Conservation (phyloP, 92 coral and sea anemone species). For the Metridium senile region DNA sequence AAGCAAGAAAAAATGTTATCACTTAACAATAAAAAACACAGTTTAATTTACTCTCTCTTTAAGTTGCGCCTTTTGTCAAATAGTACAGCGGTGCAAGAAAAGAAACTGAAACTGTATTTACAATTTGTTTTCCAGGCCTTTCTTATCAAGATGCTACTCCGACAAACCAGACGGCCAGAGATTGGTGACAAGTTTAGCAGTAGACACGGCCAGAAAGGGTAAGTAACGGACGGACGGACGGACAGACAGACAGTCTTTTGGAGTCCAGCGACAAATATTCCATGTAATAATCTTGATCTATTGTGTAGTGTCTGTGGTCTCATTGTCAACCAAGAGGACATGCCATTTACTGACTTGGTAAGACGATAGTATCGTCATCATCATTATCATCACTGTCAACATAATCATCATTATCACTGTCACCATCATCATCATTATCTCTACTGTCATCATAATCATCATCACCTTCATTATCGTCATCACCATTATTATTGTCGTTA, state of each 20-base stretch:
- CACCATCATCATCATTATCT: background rate
- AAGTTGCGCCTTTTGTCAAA: too few species aligned
- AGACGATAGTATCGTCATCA: background rate
- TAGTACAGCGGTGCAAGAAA: too few species aligned
- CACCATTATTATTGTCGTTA: background rate
- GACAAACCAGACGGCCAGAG: constrained; percentile 96
- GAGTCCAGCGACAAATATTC: background rate
- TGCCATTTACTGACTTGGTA: constrained; percentile 97
- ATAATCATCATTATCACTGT: background rate
- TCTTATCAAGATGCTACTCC: constrained; percentile 88
- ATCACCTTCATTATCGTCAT: background rate
- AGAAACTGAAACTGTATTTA: too few species aligned
- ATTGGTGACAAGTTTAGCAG: constrained; percentile 98
- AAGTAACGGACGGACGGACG: background rate
- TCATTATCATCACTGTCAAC: background rate
- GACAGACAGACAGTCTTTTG: background rate
- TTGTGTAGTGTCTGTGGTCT: constrained; percentile 89
- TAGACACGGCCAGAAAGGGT: constrained; percentile 99
- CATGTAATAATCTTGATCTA: background rate
- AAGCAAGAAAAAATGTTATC: too few species aligned
- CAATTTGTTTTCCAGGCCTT: constrained; percentile 69
- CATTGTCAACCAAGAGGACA: constrained; percentile 94
- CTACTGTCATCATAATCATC: background rate
- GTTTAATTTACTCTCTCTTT: too few species aligned
- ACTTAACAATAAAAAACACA: too few species aligned